These are phyloP conservation scores for Acanthisitta chloris DNA, from an alignment of 2,113 vertebrate genomes.

Conservation along the genomic window DNA sequence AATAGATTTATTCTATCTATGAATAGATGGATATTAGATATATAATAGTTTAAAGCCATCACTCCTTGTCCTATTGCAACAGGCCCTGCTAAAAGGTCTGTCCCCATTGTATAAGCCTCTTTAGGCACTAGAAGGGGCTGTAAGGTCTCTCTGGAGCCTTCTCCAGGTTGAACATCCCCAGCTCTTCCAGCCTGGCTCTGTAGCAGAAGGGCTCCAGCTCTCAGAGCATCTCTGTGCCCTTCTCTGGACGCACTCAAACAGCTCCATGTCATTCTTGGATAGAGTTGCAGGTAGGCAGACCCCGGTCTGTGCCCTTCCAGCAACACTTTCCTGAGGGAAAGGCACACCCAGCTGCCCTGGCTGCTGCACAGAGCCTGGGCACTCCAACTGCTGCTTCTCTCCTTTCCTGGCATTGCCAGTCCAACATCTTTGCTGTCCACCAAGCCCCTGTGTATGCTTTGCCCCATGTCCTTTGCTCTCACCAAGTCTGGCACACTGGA, in stretches of 20 bases:
- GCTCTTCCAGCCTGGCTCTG: neutral
- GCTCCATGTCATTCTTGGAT: too few relatives aligned
- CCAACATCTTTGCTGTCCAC: neutral
- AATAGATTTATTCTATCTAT: too few relatives aligned
- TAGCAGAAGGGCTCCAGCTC: neutral
- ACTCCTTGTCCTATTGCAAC: accelerated
- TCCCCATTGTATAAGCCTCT: neutral
- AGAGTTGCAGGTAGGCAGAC: neutral
- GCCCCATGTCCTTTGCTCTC: accelerated
- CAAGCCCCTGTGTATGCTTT: neutral
- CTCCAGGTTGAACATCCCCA: neutral
- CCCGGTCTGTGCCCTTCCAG: neutral
- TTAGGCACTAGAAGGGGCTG: accelerated
- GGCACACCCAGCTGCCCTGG: neutral
- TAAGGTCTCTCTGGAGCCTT: neutral
- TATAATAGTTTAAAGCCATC: neutral
- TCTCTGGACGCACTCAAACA: neutral
- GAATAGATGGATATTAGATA: too few relatives aligned
- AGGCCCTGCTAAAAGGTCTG: neutral
- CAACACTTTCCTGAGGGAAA: neutral
- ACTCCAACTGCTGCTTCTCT: neutral
- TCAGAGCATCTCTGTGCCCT: accelerated
- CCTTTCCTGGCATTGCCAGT: neutral
- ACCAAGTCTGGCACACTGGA: accelerated
- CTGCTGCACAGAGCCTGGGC: neutral